Evolutionary conservation across 1,140 invertebrate genomes (phyloP).

Genomic region (Drosophila elegans): DNA sequence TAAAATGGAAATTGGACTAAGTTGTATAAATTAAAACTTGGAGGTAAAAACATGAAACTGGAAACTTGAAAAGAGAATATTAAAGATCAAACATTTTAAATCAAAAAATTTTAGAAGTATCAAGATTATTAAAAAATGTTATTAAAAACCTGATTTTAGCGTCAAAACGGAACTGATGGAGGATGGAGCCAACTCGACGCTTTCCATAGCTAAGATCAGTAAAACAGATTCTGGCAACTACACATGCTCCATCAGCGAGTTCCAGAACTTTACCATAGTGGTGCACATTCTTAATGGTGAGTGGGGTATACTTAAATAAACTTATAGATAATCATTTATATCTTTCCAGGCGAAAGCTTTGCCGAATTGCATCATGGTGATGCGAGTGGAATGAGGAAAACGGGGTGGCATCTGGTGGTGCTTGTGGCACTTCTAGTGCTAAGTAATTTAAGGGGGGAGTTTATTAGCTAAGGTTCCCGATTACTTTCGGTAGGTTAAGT

Average conservation of each 20-base stretch:
- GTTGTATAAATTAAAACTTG: too few relatives aligned
- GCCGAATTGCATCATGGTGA: constrained; percentile 87
- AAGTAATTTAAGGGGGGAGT: constrained; percentile 26
- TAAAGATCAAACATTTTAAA: too few relatives aligned
- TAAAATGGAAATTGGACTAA: too few relatives aligned
- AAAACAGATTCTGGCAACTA: constrained; percentile 92
- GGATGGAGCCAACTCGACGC: constrained; percentile 90
- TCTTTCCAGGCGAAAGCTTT: constrained; percentile 87
- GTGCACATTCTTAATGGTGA: constrained; percentile 91
- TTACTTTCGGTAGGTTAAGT: constrained; percentile 55
- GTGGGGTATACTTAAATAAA: constrained; percentile 19
- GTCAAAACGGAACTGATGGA: constrained; percentile 91
- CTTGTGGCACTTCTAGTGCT: constrained; percentile 49
- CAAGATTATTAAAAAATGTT: too few relatives aligned
- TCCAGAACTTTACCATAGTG: constrained; percentile 88
- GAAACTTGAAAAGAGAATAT: too few relatives aligned
- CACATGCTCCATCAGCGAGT: constrained; percentile 89
- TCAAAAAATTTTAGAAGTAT: too few relatives aligned
- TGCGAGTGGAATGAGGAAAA: constrained; percentile 15
- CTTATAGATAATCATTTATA: background rate
- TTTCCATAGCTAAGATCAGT: constrained; percentile 90
- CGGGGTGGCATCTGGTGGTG: constrained; percentile 27
- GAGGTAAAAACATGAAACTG: too few relatives aligned
- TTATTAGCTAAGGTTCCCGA: constrained; percentile 46
- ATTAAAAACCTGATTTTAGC: constrained; percentile 83